A percentile compares a stretch with the other conserved stretches of the same genome.
These are phyloP conservation scores for Clavelina lepadiformis DNA, from an alignment of 23 tunicate genomes.

Conservation along the genomic window DNA sequence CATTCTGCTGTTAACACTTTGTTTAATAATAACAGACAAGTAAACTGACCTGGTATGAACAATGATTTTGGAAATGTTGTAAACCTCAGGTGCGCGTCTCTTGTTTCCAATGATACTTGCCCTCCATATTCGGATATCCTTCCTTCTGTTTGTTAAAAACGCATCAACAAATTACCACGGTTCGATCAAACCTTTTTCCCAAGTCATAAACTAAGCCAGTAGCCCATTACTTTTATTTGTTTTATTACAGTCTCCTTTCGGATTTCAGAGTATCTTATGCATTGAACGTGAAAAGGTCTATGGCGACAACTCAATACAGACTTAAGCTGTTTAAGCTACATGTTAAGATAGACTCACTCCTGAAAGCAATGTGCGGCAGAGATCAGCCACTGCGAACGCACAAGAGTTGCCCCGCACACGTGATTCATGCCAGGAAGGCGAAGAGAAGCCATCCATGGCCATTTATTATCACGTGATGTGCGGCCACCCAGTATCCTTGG, in stretches of 20 bases:
- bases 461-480: constrained; percentile 46
- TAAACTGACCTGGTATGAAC: constrained; percentile 50
- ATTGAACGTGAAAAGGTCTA: no score
- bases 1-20: no score
- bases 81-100: neutral
- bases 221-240: no score
- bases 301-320: neutral
- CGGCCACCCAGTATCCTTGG: constrained; percentile 63
- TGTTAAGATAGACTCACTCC: constrained; percentile 41
- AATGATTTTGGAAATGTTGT: constrained; percentile 38
- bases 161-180: neutral
- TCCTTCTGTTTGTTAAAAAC: constrained; percentile 19
- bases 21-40: neutral
- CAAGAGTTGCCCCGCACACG: constrained; percentile 80
- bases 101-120: constrained; percentile 17
- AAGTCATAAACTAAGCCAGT: no score
- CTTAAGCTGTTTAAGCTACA: neutral
- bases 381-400: constrained; percentile 55
- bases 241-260: no score
- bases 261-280: no score
- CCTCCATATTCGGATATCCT: constrained; percentile 26
- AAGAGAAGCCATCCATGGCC: constrained; percentile 85
- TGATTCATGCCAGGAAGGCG: constrained; percentile 61
- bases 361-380: constrained; percentile 93
- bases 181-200: no score